Evolutionary conservation across 2,113 vertebrate species (phyloP).

Genomic region (Parus major): DNA sequence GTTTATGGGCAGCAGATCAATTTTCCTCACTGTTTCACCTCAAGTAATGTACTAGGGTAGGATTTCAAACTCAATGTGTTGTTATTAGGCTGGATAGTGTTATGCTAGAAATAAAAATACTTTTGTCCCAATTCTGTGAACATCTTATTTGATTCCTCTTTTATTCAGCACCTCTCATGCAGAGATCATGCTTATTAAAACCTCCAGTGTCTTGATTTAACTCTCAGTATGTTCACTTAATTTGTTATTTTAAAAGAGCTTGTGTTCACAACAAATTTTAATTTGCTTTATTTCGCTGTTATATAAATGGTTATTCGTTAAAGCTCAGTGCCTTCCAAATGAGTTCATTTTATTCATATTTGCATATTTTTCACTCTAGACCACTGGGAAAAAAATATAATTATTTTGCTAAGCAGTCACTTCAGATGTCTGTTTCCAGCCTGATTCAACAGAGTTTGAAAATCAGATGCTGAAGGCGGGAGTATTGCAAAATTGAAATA

Average conservation of each 20-base stretch:
- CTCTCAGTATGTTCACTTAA: constrained; percentile 13
- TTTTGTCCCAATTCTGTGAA: not conserved
- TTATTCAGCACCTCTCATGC: not conserved
- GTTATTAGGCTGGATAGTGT: not conserved
- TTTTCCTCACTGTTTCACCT: constrained; percentile 4
- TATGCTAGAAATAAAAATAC: not conserved
- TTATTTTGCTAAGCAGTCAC: constrained; percentile 11
- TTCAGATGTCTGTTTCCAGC: not conserved
- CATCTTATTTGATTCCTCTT: not conserved
- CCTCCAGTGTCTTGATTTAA: constrained; percentile 13
- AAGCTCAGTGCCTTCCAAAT: constrained; percentile 26
- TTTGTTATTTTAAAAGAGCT: constrained; percentile 31
- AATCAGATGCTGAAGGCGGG: not conserved
- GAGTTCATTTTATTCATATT: constrained; percentile 12
- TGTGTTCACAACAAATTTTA: constrained; percentile 40
- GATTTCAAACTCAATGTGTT: not conserved
- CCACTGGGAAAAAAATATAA: not conserved
- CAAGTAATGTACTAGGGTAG: not conserved
- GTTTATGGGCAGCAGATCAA: not conserved
- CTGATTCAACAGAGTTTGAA: not conserved
- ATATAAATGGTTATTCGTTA: constrained; percentile 45
- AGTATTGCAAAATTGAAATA: not conserved
- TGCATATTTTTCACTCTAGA: constrained; percentile 47
- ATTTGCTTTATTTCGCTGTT: constrained; percentile 28
- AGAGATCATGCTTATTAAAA: constrained; percentile 6